phyloP scores from a whole-genome alignment of 2,113 vertebrate species.

The Microtus pennsylvanicus region DNA sequence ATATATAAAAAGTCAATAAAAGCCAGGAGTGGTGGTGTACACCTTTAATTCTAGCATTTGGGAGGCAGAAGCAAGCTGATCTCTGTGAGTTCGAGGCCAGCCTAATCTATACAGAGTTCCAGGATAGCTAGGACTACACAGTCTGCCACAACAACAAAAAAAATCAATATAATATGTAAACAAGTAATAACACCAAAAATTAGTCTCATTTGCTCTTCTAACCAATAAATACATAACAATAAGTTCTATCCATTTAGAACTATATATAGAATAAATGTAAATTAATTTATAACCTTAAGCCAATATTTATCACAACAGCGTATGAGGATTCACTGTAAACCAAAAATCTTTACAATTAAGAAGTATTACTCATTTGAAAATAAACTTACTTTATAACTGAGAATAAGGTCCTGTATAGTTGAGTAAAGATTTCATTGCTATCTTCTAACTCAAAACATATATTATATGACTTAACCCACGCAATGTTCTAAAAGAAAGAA shows the following conservation, averaged over 20 bases:
- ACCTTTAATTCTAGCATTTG: not conserved
- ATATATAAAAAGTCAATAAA: not conserved
- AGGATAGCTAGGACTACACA: not conserved
- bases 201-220: not conserved
- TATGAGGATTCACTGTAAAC: not conserved
- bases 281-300: not conserved
- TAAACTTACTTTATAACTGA: conserved; percentile 99
- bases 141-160: not conserved
- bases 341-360: not conserved
- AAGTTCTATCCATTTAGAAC: not conserved
- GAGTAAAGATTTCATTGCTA: conserved; percentile 99
- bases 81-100: not conserved
- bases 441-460: conserved; percentile 99
- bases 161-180: not conserved
- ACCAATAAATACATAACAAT: conserved; percentile 4
- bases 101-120: not conserved
- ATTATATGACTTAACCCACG: conserved; percentile 99
- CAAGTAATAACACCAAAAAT: conserved; percentile 9
- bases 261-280: not conserved
- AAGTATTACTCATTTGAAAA: conserved; percentile 19
- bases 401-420: conserved; percentile 97
- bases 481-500: conserved; percentile 92
- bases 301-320: not conserved
- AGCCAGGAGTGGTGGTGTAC: not conserved
- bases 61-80: not conserved